Conservation (phyloP, 2,888 invertebrate genomes). For the Meteorus cinctellus region DNA sequence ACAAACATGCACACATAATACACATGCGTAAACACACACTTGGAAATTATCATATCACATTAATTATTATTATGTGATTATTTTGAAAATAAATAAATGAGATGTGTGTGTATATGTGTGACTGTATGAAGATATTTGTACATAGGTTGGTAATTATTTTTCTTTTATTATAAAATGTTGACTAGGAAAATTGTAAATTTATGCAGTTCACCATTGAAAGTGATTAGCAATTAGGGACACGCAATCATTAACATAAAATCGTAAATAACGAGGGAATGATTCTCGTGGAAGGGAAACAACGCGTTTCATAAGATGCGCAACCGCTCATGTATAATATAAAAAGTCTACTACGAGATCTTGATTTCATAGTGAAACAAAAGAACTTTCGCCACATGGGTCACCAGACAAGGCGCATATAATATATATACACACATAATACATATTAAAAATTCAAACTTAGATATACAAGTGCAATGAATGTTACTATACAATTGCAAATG, state of each 20-base stretch:
- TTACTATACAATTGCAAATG: slow-evolving; percentile 27
- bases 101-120: neutral
- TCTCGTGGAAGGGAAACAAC: slow-evolving; percentile 17
- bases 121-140: too few relatives aligned
- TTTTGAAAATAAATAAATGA: slow-evolving; percentile 14
- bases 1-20: too few relatives aligned
- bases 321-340: slow-evolving; percentile 55
- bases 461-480: slow-evolving; percentile 31
- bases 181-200: slow-evolving; percentile 21
- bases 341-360: slow-evolving; percentile 57
- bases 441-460: slow-evolving; percentile 10
- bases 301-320: slow-evolving; percentile 40
- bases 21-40: neutral
- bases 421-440: slow-evolving; percentile 1
- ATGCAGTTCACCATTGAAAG: slow-evolving; percentile 13
- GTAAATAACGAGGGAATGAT: slow-evolving; percentile 32
- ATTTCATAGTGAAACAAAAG: slow-evolving; percentile 62
- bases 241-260: slow-evolving; percentile 28
- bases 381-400: slow-evolving; percentile 67
- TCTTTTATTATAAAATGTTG: slow-evolving; percentile 14
- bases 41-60: slow-evolving; percentile 12
- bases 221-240: slow-evolving; percentile 23
- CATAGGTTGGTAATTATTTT: neutral
- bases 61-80: slow-evolving; percentile 7
- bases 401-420: slow-evolving; percentile 50